phyloP scores from a whole-genome alignment of 2,888 invertebrate species.

The Ochropacha duplaris region DNA sequence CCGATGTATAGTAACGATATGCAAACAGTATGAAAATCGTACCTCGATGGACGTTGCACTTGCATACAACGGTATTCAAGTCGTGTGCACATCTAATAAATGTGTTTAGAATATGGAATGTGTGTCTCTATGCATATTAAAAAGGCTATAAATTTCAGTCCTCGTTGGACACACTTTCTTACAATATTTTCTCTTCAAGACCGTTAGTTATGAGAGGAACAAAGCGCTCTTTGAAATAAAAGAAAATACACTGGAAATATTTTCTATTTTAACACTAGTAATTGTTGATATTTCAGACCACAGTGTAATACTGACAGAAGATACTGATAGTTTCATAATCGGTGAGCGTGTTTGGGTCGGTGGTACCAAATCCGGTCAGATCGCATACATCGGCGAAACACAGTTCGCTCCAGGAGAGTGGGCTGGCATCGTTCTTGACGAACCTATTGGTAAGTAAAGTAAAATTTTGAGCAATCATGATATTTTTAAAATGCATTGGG shows the following conservation, averaged over 20 bases:
- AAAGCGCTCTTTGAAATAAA: slow-evolving; percentile 1
- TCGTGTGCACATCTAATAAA: slow-evolving; percentile 57
- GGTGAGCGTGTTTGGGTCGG: slow-evolving; percentile 97
- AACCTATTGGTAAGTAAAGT: slow-evolving; percentile 90
- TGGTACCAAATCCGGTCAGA: slow-evolving; percentile 94
- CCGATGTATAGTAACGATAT: slow-evolving; percentile 58
- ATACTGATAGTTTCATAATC: slow-evolving; percentile 97
- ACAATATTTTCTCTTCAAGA: slow-evolving; percentile 21
- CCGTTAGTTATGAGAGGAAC: not conserved
- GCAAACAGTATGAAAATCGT: slow-evolving; percentile 63
- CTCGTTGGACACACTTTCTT: slow-evolving; percentile 41
- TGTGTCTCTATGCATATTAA: slow-evolving; percentile 57
- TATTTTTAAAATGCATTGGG: slow-evolving; percentile 2
- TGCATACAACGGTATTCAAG: slow-evolving; percentile 68
- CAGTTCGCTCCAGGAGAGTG: slow-evolving; percentile 99
- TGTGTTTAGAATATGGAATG: slow-evolving; percentile 58
- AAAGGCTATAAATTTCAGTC: slow-evolving; percentile 46
- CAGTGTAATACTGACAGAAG: slow-evolving; percentile 91
- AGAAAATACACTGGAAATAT: slow-evolving; percentile 4
- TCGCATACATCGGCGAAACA: slow-evolving; percentile 97
- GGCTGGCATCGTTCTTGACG: slow-evolving; percentile 98
- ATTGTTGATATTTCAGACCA: slow-evolving; percentile 85
- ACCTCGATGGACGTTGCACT: slow-evolving; percentile 66
- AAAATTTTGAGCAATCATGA: not conserved
- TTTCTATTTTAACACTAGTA: slow-evolving; percentile 11